Conservation (phyloP, 2,113 vertebrate genomes). For the Corydoras sp. region DNA sequence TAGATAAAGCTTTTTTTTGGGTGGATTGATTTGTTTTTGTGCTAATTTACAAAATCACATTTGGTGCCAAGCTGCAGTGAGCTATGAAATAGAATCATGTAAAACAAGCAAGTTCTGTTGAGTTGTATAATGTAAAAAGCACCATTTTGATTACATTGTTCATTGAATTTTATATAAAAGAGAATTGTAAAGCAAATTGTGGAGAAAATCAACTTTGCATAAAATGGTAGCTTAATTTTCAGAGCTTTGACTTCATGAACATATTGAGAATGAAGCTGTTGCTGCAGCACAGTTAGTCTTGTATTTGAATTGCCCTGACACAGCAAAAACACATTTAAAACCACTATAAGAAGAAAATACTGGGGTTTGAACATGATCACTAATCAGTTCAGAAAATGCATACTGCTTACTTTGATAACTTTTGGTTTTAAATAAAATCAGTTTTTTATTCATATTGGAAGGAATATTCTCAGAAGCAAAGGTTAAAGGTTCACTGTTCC, state of each 20-base stretch:
- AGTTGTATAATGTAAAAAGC: background rate
- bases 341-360: constrained; percentile 20
- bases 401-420: too few species aligned
- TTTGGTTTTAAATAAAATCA: too few species aligned
- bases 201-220: too few species aligned
- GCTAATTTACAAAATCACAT: background rate
- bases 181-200: background rate
- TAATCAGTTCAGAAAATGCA: too few species aligned
- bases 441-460: too few species aligned
- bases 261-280: constrained; percentile 20
- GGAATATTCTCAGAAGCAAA: too few species aligned
- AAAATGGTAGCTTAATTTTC: background rate
- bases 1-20: too few species aligned
- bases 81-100: background rate
- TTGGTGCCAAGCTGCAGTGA: background rate
- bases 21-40: too few species aligned
- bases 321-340: constrained; percentile 27
- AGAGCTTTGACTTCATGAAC: background rate
- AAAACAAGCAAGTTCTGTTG: too few species aligned
- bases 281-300: constrained; percentile 3
- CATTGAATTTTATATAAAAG: background rate
- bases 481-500: constrained; percentile 26
- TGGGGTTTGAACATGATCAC: too few species aligned
- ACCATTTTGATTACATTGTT: too few species aligned
- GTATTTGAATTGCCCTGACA: constrained; percentile 30